These are phyloP conservation scores for Psophia crepitans DNA, from an alignment of 2,113 vertebrate genomes.

Conservation along the genomic window DNA sequence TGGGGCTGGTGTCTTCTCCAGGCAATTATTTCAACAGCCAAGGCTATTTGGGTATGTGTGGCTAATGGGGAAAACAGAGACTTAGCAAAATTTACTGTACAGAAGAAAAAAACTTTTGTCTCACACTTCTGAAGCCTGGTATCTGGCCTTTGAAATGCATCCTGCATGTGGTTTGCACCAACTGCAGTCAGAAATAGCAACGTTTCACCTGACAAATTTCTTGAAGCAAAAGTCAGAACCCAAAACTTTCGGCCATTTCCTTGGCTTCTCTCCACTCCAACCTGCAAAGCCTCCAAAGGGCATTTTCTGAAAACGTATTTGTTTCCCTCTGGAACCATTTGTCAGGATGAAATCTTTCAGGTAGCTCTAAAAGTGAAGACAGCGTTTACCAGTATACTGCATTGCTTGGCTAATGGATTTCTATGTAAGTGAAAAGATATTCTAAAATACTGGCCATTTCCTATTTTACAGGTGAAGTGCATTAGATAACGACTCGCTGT, in stretches of 20 bases:
- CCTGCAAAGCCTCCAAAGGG: background rate
- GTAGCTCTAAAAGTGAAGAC: background rate
- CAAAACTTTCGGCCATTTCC: background rate
- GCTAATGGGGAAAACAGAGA: background rate
- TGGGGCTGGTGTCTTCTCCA: background rate
- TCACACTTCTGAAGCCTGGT: background rate
- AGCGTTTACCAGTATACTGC: background rate
- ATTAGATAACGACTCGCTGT: background rate
- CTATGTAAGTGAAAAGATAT: background rate
- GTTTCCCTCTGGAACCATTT: background rate
- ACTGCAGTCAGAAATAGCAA: background rate
- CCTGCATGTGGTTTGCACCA: background rate
- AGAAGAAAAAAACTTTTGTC: background rate
- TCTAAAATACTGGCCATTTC: background rate
- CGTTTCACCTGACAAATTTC: background rate
- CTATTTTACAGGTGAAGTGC: background rate
- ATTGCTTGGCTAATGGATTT: background rate
- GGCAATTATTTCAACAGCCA: background rate
- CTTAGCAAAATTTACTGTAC: background rate
- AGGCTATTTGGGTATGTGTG: background rate
- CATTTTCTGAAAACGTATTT: background rate
- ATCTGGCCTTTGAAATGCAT: background rate
- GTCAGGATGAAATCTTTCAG: background rate
- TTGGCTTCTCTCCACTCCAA: background rate
- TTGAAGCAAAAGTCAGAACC: background rate